These are phyloP conservation scores for Alethe diademata DNA, from an alignment of 2,113 vertebrate species.

Conservation along the genomic window DNA sequence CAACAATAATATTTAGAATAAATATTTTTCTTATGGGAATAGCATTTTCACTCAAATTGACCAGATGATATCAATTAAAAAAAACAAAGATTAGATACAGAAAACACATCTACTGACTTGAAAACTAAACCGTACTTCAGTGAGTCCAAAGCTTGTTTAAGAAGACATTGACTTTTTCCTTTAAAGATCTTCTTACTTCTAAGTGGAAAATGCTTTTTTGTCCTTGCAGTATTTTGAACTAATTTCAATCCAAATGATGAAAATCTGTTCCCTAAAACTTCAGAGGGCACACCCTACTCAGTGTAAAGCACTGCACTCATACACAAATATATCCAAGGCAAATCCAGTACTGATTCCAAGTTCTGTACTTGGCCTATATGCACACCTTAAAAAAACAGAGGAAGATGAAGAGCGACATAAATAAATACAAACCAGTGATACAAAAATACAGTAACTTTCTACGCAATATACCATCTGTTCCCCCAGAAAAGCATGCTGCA, in stretches of 20 bases:
- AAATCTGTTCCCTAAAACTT: background rate
- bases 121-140: background rate
- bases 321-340: background rate
- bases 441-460: conserved; percentile 48
- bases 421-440: conserved; percentile 19
- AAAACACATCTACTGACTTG: background rate
- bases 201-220: background rate
- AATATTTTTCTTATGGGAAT: conserved; percentile 54
- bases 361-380: background rate
- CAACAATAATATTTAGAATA: conserved; percentile 67
- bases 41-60: conserved; percentile 44
- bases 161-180: background rate
- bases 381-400: background rate
- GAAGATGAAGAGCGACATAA: background rate
- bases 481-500: conserved; percentile 22
- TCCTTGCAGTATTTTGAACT: background rate
- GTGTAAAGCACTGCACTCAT: background rate
- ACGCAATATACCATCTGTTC: conserved; percentile 59
- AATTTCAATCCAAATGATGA: background rate
- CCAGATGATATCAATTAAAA: conserved; percentile 57
- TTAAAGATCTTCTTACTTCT: background rate
- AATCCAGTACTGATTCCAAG: background rate
- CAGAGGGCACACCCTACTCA: background rate
- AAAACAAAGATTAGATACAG: conserved; percentile 6
- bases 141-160: background rate